Conservation (phyloP, 1,140 invertebrate species). For the Caenorhabditis brenneri region DNA sequence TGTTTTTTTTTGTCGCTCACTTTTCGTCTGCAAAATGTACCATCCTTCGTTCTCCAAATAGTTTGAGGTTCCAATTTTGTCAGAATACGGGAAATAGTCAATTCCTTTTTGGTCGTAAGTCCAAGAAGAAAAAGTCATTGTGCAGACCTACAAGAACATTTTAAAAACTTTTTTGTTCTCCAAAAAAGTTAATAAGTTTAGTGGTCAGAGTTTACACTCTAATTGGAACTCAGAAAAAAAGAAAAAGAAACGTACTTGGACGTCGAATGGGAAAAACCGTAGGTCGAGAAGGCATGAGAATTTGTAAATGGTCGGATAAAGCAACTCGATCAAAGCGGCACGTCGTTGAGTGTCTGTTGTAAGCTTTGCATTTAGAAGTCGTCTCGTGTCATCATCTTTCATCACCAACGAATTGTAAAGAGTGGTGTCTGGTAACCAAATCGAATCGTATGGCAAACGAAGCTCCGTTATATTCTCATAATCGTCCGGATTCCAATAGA, state of each 20-base stretch:
- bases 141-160: constrained; percentile 57
- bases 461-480: constrained; percentile 68
- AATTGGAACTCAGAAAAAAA: background rate
- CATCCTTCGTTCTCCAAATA: constrained; percentile 70
- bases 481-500: constrained; percentile 66
- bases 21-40: constrained; percentile 63
- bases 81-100: constrained; percentile 66
- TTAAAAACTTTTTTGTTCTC: background rate
- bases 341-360: constrained; percentile 61
- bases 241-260: constrained; percentile 58
- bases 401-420: constrained; percentile 67
- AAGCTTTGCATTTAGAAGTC: constrained; percentile 69
- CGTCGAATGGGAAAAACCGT: constrained; percentile 66
- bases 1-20: constrained; percentile 7
- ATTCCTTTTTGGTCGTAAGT: constrained; percentile 72
- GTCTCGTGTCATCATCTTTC: constrained; percentile 70
- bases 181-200: background rate
- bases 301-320: constrained; percentile 70
- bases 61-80: constrained; percentile 67
- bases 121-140: constrained; percentile 73
- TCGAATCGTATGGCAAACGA: constrained; percentile 62
- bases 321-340: constrained; percentile 62
- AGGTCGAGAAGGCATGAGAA: constrained; percentile 69
- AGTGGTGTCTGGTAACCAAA: constrained; percentile 62
- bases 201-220: background rate